Percentiles rank a stretch among this genome's conserved stretches.
Evolutionary conservation across 2,797 vertebrate genomes (phyloP).

Genomic region (Catostomus latipinnis): DNA sequence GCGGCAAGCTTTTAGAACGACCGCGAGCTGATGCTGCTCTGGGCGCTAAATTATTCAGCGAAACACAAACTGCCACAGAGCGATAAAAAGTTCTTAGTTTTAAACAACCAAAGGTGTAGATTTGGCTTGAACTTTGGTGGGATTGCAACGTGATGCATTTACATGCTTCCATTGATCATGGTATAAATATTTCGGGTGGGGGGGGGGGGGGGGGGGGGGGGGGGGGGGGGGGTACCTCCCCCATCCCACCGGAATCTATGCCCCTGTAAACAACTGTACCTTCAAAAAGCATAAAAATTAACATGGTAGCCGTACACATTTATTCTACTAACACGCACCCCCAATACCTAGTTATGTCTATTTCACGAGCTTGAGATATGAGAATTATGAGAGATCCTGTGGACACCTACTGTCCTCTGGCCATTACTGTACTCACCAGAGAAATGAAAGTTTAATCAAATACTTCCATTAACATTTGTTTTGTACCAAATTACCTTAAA

Average conservation of each 20-base stretch:
- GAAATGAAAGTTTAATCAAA: slow-evolving; percentile 61
- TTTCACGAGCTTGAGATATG: slow-evolving; percentile 18
- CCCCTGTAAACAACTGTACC: neutral
- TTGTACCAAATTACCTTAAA: slow-evolving; percentile 58
- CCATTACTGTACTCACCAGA: slow-evolving; percentile 29
- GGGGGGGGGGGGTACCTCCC: no score
- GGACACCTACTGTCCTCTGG: neutral
- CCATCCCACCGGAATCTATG: no score
- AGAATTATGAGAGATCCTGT: slow-evolving; percentile 1
- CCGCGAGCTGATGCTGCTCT: neutral
- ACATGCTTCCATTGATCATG: no score
- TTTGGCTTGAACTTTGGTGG: no score
- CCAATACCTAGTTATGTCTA: neutral
- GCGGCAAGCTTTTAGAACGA: slow-evolving; percentile 20
- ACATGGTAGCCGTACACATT: neutral
- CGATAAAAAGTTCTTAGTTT: slow-evolving; percentile 15
- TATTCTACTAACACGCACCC: neutral
- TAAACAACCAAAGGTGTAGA: neutral
- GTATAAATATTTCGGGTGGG: no score
- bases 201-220: no score
- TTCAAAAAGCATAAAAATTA: neutral
- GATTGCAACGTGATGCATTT: no score
- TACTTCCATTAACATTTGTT: slow-evolving; percentile 58
- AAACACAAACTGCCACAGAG: slow-evolving; percentile 20
- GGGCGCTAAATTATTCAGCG: slow-evolving; percentile 31